Evolutionary conservation across 2,797 vertebrate species (phyloP).

Genomic region (Eurystomus glaucurus): DNA sequence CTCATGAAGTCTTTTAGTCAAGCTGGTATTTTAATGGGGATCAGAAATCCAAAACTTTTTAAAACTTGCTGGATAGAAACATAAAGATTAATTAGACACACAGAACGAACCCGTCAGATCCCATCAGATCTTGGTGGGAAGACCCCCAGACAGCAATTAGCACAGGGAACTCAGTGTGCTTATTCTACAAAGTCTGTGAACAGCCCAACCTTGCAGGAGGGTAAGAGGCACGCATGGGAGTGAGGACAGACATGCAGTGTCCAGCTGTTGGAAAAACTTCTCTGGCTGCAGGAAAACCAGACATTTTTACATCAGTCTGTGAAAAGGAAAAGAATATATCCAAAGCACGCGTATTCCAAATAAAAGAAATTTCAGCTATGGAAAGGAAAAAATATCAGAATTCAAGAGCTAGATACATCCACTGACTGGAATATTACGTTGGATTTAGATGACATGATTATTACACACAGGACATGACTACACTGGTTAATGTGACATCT

Average conservation of each 20-base stretch:
- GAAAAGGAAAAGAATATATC: background rate
- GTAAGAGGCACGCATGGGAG: background rate
- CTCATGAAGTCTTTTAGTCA: background rate
- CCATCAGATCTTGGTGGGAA: background rate
- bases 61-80: background rate
- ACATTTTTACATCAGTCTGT: background rate
- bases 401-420: constrained; percentile 18
- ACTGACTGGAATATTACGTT: background rate
- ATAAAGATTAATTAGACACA: background rate
- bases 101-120: background rate
- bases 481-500: constrained; percentile 24
- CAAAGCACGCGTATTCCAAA: fast-evolving
- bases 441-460: constrained; percentile 28
- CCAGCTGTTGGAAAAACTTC: background rate
- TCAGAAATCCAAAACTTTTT: background rate
- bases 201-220: background rate
- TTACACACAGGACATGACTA: constrained; percentile 1
- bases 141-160: background rate
- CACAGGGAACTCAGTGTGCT: background rate
- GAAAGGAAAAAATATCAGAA: constrained; percentile 2
- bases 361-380: background rate
- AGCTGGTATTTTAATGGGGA: background rate
- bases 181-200: background rate
- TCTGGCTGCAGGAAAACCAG: background rate
- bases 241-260: background rate